Evolutionary conservation across 2,113 vertebrate species (phyloP), one percentile per base, ranked within the genome.

Genomic region (Aptenodytes patagonicus): DNA sequence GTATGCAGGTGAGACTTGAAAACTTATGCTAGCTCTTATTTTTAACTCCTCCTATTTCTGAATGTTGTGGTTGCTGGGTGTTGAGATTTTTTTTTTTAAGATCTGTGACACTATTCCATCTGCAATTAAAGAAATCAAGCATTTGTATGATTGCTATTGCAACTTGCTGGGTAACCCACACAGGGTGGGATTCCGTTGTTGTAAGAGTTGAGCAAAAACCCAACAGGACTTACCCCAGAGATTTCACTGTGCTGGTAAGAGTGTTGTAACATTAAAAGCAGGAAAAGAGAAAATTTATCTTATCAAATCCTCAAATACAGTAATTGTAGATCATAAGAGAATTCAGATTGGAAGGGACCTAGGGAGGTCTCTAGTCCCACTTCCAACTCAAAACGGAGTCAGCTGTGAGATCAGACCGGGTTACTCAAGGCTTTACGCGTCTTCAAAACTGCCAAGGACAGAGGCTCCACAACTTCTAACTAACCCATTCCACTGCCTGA

Each of bases 1-100:
- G 94, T 97, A 99, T 99, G 99, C 99, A 99, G 98, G 99, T 99
- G 82, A 98, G 98, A 87, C 71, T 89, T 55, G 34, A n/a, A 78
- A 68, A 26, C 8, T 92, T 85, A 20, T 2, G 2, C 28, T 76
- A 46, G 40, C 15, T 79, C 51, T 90, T 81, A 31, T 13, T 95
- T 90, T 83, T 68, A 44, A 4, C 11, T 54, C 3, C 18, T 69
- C 51, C 9, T 91, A 0, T 83, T 84, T 86, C 38, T 19, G 26
- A n/a, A 32, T 68, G 16, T 31, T 76, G 8, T 87, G 8, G 54
- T 84, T 57, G 4, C 5, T 89, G 40, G 6, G 1, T 34, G 7
- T 65, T 57, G 17, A 54, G 10, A 6, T 54, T 54, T 29, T 54
- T 26, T 55, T 80, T 71, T 71, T 36, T 3, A 29, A 42, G 18